Base-by-base conservation (phyloP, 2,888 invertebrate species). In the Dermolepida albohirtum region DNA sequence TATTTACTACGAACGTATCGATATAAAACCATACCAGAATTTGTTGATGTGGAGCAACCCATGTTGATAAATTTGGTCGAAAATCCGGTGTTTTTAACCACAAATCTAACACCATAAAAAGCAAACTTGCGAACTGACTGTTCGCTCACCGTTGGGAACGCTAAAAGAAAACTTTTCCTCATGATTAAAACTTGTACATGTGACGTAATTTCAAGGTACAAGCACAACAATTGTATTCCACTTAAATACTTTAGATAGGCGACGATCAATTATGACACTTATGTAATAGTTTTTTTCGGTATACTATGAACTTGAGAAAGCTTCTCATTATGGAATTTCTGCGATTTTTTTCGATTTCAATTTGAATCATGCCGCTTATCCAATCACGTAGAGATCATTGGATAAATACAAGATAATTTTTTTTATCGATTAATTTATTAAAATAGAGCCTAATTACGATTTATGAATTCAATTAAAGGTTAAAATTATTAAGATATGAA, bases 31-130 rank as follows among this genome's bases (percentile, higher is more conserved):
- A 12, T 65, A 54, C 54, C 41, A 27, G 22, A n/a, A 10, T 50
- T 27, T 50, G 57, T 59, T 59, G 66, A 66, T 22, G 66, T 66
- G 17, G 59, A 50, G 29, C 66, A 66, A 16, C 66, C 66, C 66
- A 66, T 66, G 34, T 8, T 62, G 59, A 62, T 47, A 62, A 62
- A 16, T 47, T 16, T 47, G n/a, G 14, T n/a, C 7, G 14, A 12
- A 14, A 62, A 47, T 12, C 34, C 39, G 29, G 47, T 16, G 49
- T 62, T 17, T 34, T 62, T 62, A 47, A 49, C 17, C 47, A 34
- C 49, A 39, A 62, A 14, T 14, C n/a, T n/a, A 43, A 57, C 12
- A 47, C 59, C 59, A 17, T 1, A 16, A 34, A 29, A 34, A 43
- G 6, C 34, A 14, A 16, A 14, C 39, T 17, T 14, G 34, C 59